phyloP scores from a whole-genome alignment of 2,113 vertebrate genomes.

The Zosterops lateralis region DNA sequence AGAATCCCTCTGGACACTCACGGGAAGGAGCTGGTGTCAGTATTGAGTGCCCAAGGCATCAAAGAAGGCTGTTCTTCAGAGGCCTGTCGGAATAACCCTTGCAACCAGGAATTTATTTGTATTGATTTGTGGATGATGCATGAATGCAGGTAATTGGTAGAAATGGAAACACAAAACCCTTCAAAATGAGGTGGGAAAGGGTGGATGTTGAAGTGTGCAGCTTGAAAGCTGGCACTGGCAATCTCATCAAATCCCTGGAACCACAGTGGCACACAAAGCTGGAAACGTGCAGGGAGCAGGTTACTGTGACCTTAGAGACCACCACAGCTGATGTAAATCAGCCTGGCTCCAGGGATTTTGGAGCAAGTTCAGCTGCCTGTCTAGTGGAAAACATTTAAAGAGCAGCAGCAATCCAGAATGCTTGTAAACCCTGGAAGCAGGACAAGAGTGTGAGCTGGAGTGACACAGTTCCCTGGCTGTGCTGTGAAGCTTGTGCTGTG shows the following conservation, averaged over 20 bases:
- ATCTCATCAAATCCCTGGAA: neutral
- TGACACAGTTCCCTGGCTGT: neutral
- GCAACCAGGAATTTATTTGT: conserved; percentile 82
- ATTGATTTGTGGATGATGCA: conserved; percentile 89
- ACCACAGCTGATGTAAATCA: neutral
- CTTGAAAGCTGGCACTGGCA: neutral
- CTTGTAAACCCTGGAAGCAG: neutral
- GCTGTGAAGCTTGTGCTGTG: neutral
- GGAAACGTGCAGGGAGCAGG: neutral
- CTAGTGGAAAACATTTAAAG: neutral
- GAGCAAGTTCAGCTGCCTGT: neutral
- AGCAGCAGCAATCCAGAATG: neutral
- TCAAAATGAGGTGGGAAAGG: neutral
- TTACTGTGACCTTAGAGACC: neutral
- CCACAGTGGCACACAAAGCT: neutral
- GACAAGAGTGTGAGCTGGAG: neutral
- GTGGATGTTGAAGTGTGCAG: neutral
- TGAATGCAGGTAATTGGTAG: conserved; percentile 83
- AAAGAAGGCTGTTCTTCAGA: conserved; percentile 82
- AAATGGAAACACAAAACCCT: neutral
- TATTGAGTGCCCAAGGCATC: conserved; percentile 79
- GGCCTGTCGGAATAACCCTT: conserved; percentile 84
- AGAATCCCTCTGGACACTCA: conserved; percentile 80
- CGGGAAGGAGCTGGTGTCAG: conserved; percentile 76
- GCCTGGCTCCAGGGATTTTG: neutral